These are phyloP conservation scores for Epizoanthus stellaris DNA, from an alignment of 92 coral and sea anemone genomes.

Conservation along the genomic window DNA sequence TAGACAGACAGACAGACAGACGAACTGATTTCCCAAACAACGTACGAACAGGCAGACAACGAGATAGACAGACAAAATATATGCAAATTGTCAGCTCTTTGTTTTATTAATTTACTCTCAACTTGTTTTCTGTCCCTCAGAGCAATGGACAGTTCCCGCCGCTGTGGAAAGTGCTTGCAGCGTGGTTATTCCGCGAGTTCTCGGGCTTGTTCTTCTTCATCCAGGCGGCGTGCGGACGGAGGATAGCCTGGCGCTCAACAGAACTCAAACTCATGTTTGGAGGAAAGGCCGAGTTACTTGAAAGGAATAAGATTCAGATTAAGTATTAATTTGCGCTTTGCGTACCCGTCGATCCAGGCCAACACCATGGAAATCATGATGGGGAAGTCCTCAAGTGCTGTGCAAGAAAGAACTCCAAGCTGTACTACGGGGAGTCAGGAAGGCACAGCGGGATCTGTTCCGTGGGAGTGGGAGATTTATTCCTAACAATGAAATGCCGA, in stretches of 20 bases:
- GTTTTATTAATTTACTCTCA: neutral
- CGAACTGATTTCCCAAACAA: neutral
- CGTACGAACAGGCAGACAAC: neutral
- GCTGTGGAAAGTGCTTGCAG: slow-evolving; percentile 74
- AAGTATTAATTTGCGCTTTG: neutral
- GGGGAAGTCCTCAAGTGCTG: too few species aligned
- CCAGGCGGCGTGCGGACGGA: slow-evolving; percentile 91
- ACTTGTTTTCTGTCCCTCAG: slow-evolving; percentile 24
- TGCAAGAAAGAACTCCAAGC: too few species aligned
- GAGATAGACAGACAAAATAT: neutral
- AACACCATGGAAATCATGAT: too few species aligned
- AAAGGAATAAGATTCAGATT: slow-evolving; percentile 58
- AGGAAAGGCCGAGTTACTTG: slow-evolving; percentile 94
- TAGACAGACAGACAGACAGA: too few species aligned
- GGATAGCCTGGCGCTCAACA: slow-evolving; percentile 96
- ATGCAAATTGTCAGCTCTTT: neutral
- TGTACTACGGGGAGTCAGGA: too few species aligned
- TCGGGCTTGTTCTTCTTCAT: slow-evolving; percentile 81
- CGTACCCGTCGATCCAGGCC: too few species aligned
- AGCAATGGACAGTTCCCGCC: slow-evolving; percentile 79
- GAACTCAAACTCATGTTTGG: slow-evolving; percentile 85
- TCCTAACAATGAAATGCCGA: too few species aligned
- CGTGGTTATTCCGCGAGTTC: slow-evolving; percentile 93
- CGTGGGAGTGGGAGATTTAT: too few species aligned
- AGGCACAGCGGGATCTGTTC: too few species aligned